These are phyloP conservation scores for Aplidium turbinatum DNA, from an alignment of 23 tunicate species.

Conservation along the genomic window DNA sequence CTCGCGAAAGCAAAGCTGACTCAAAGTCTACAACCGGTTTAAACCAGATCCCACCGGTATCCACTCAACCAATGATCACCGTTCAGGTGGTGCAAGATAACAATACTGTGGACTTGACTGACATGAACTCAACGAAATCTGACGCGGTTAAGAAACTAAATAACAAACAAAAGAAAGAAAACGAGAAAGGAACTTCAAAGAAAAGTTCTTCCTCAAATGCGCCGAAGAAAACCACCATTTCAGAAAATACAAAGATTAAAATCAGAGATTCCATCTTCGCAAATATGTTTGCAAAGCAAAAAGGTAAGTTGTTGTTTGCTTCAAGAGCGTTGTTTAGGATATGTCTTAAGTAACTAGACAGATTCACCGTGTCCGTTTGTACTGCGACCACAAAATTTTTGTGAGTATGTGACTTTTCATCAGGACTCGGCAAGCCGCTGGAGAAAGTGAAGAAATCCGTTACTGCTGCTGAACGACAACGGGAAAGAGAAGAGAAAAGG, in stretches of 20 bases:
- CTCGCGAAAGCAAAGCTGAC: no score
- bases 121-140: not conserved
- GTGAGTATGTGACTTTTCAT: not conserved
- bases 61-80: slow-evolving; percentile 48
- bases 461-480: slow-evolving; percentile 93
- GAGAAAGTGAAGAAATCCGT: slow-evolving; percentile 78
- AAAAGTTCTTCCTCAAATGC: not conserved
- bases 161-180: slow-evolving; percentile 15
- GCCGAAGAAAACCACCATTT: slow-evolving; percentile 73
- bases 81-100: slow-evolving; percentile 64
- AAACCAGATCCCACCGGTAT: not conserved
- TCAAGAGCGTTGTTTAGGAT: not conserved
- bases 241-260: slow-evolving; percentile 81
- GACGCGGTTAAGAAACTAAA: slow-evolving; percentile 5
- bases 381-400: not conserved
- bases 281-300: slow-evolving; percentile 86
- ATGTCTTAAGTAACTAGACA: no score
- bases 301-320: slow-evolving; percentile 47
- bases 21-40: not conserved
- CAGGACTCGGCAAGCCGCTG: slow-evolving; percentile 85
- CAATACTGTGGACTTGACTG: slow-evolving; percentile 19
- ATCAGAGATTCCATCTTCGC: slow-evolving; percentile 82
- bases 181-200: slow-evolving; percentile 1
- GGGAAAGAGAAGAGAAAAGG: slow-evolving; percentile 90
- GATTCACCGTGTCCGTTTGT: no score